Conservation (phyloP, 1,140 invertebrate species). For the Brachionus sp. region DNA sequence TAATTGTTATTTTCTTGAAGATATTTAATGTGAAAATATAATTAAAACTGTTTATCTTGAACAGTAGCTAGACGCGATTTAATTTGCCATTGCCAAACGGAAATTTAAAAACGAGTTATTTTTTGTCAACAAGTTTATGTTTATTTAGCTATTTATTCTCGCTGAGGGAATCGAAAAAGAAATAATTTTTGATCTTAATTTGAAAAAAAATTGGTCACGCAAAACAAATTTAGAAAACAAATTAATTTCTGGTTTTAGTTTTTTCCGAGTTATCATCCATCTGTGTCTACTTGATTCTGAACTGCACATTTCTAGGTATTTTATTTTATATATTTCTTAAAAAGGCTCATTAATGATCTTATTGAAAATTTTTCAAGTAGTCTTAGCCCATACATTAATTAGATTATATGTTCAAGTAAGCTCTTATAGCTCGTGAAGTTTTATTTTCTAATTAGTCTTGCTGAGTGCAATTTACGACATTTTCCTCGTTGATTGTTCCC, state of each 20-base stretch:
- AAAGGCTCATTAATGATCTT: not conserved
- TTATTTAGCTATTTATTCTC: not conserved
- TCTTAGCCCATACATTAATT: not conserved
- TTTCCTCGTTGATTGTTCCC: not conserved
- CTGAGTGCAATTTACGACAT: not conserved
- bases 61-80: not conserved
- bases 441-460: not conserved
- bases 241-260: not conserved
- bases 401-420: not conserved
- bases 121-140: slow-evolving; percentile 34
- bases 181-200: not conserved
- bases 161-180: slow-evolving; percentile 23
- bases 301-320: not conserved
- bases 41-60: slow-evolving; percentile 33
- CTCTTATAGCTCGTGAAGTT: not conserved
- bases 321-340: not conserved
- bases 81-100: slow-evolving; percentile 30
- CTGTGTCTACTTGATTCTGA: not conserved
- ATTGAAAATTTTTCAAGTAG: not conserved
- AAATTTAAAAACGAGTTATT: not conserved
- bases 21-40: slow-evolving; percentile 40
- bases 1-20: slow-evolving; percentile 31
- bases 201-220: slow-evolving; percentile 10
- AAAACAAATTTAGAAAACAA: slow-evolving; percentile 5
- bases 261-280: not conserved